Evolutionary conservation across 2,797 vertebrate genomes (phyloP), one percentile per base, ranked within the genome.

Genomic region (Bovichtus variegatus): DNA sequence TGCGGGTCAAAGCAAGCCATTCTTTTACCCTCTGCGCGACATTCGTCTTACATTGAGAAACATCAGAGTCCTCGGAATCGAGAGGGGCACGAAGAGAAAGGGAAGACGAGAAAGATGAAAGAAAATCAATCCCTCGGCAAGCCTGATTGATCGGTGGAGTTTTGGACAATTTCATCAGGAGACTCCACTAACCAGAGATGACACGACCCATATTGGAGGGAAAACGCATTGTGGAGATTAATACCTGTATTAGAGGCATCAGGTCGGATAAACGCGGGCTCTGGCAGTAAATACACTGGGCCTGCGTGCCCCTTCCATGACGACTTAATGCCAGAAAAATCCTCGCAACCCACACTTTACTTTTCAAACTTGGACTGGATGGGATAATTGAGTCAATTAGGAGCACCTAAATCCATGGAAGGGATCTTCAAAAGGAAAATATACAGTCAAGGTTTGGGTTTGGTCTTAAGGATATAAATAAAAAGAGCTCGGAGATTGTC

Each of bases 111-210:
- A 72, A 86, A 91, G 90, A 90, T 90, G 92, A 90, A 88, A 87
- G 92, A 90, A 94, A 94, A 93, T 94, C 92, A 86, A 93, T 93
- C 78, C 84, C 55, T 62, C 64, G 60, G 49, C 85, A 76, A 88
- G 86, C 80, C 80, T 94, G 92, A 95, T 93, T 92, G 93, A 95
- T 94, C 74, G 88, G 78, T 82, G 85, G 91, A 93, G 93, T 91
- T 94, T 93, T 91, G 84, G 91, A 94, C 92, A 92, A 93, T 92
- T 93, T 92, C 89, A 92, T 90, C 90, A 92, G 91, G 91, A 92
- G 92, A 90, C 92, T 91, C 87, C 76, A 70, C 91, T 94, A 93
- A 94, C 89, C 92, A 88, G 91, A 89, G 93, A 90, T 88, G 92
- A 93, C 92, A 89, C 83, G 85, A 89, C 82, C 92, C 89, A 91